Percentiles rank a stretch among this genome's conserved stretches.
These are phyloP conservation scores for Vulpes lagopus DNA, from an alignment of 2,113 vertebrate species.

Conservation along the genomic window DNA sequence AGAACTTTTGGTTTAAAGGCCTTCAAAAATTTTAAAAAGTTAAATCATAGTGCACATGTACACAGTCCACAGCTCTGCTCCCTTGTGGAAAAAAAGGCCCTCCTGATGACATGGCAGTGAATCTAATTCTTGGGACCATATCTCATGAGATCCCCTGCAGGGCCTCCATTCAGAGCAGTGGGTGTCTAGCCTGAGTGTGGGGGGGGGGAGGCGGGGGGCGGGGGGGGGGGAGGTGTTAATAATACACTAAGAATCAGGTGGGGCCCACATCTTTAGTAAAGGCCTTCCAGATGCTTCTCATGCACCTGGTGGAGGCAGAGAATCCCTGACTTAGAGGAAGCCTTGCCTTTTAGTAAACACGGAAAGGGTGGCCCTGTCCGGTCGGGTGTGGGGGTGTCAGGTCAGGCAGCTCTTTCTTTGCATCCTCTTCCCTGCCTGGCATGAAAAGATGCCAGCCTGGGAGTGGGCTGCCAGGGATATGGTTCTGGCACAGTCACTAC, in stretches of 20 bases:
- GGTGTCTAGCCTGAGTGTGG: no score
- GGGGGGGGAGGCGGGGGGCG: background rate
- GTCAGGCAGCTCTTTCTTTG: background rate
- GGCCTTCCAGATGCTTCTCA: background rate
- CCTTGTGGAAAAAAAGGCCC: background rate
- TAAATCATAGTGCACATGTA: accelerated
- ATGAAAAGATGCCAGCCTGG: background rate
- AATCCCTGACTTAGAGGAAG: background rate
- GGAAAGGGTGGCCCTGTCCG: background rate
- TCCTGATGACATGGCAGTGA: accelerated
- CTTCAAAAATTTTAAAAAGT: background rate
- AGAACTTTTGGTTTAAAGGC: background rate
- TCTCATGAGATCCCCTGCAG: background rate
- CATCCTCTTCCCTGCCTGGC: background rate
- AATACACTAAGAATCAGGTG: background rate
- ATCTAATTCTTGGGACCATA: background rate
- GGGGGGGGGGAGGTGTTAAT: background rate
- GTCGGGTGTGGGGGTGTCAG: accelerated
- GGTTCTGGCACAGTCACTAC: background rate
- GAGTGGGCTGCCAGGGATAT: no score
- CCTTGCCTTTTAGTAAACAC: background rate
- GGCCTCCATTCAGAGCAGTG: accelerated
- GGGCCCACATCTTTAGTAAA: accelerated
- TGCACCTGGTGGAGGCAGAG: background rate
- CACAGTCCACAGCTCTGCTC: background rate